Conservation (phyloP, 1,140 invertebrate species). For the Pararge aegeria region DNA sequence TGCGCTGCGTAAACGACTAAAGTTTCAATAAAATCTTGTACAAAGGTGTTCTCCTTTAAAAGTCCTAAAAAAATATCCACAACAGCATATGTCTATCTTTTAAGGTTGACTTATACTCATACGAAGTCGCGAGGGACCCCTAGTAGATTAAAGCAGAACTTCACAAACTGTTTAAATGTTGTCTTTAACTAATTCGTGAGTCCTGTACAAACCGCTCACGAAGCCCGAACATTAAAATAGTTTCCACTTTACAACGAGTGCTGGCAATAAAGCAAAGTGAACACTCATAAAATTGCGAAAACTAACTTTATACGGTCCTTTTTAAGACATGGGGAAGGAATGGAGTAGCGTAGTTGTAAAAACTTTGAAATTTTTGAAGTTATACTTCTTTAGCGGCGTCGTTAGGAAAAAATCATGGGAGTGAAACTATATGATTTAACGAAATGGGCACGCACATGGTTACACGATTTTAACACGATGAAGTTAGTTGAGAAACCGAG, state of each 20-base stretch:
- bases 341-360: neutral
- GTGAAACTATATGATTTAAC: too few species aligned
- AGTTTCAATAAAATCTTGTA: too few species aligned
- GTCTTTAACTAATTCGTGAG: neutral
- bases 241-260: neutral
- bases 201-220: neutral
- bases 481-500: too few species aligned
- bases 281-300: neutral
- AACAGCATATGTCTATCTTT: too few species aligned
- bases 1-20: too few species aligned
- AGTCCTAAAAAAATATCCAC: too few species aligned
- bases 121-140: neutral
- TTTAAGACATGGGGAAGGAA: neutral
- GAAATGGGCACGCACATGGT: too few species aligned
- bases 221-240: neutral
- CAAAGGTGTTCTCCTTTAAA: too few species aligned
- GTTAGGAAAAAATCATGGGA: too few species aligned
- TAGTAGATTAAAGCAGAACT: neutral
- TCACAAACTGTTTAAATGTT: neutral
- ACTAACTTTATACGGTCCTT: neutral
- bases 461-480: too few species aligned
- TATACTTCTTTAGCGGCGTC: too few species aligned
- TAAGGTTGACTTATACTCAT: too few species aligned
- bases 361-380: neutral
- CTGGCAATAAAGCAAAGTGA: neutral